phyloP scores from a whole-genome alignment of 2,113 vertebrate genomes.

The Anser brachyrhynchus region DNA sequence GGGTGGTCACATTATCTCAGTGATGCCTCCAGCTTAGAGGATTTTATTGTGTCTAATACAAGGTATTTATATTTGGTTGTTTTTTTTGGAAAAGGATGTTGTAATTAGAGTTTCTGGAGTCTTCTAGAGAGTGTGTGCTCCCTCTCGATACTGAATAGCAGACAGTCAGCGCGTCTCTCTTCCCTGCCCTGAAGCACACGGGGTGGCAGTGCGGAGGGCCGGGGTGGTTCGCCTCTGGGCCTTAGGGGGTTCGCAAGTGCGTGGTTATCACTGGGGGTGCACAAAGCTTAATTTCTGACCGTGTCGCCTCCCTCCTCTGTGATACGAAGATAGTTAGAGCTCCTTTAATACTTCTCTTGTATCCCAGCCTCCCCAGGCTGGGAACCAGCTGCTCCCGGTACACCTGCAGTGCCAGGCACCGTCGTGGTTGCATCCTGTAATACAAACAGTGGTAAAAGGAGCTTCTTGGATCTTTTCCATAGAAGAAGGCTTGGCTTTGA shows the following conservation, averaged over 20 bases:
- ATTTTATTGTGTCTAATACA: not conserved
- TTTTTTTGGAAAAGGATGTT: not conserved
- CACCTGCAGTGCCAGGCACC: not conserved
- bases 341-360: not conserved
- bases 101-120: not conserved
- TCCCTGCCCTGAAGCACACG: not conserved
- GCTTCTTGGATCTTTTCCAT: not conserved
- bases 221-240: not conserved
- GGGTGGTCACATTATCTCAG: not conserved
- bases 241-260: not conserved
- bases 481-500: not conserved
- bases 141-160: not conserved
- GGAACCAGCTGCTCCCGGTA: not conserved
- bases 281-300: not conserved
- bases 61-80: not conserved
- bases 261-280: not conserved
- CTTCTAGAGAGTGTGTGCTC: not conserved
- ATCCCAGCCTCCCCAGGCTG: not conserved
- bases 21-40: not conserved
- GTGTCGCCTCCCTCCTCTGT: not conserved
- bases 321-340: not conserved
- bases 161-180: not conserved
- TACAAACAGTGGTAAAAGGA: not conserved
- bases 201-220: not conserved
- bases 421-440: not conserved